These are phyloP conservation scores for Ascaphus truei DNA, from an alignment of 2,113 vertebrate genomes.

Conservation along the genomic window DNA sequence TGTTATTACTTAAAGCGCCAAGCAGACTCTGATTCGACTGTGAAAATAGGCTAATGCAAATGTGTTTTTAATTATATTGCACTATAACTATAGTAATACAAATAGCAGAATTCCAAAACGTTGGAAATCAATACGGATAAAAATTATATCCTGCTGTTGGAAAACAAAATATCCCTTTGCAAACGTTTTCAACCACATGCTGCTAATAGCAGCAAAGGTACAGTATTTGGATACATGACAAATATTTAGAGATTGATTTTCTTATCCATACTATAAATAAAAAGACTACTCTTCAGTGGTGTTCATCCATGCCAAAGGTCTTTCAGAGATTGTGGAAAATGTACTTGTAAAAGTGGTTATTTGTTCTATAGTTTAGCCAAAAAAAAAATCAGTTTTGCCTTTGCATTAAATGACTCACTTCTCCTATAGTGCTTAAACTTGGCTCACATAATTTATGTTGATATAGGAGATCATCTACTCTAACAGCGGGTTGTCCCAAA, in stretches of 20 bases:
- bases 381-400: constrained; percentile 43
- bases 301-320: not conserved
- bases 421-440: constrained; percentile 36
- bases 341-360: not conserved
- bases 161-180: constrained; percentile 10
- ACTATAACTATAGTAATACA: constrained; percentile 11
- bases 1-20: too few species aligned
- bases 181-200: not conserved
- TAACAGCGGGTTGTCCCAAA: constrained; percentile 20
- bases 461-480: constrained; percentile 28
- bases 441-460: constrained; percentile 30
- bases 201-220: not conserved
- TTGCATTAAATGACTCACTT: constrained; percentile 49
- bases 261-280: not conserved
- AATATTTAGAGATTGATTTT: constrained; percentile 1
- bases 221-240: constrained; percentile 5
- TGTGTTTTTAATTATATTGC: constrained; percentile 21
- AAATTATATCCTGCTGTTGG: constrained; percentile 17
- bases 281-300: not conserved
- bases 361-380: constrained; percentile 40
- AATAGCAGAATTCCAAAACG: constrained; percentile 9
- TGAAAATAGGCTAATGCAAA: constrained; percentile 5
- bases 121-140: constrained; percentile 16
- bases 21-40: too few species aligned
- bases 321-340: constrained; percentile 37